phyloP scores from a whole-genome alignment of 1,140 invertebrate genomes.

The Ostrea edulis region DNA sequence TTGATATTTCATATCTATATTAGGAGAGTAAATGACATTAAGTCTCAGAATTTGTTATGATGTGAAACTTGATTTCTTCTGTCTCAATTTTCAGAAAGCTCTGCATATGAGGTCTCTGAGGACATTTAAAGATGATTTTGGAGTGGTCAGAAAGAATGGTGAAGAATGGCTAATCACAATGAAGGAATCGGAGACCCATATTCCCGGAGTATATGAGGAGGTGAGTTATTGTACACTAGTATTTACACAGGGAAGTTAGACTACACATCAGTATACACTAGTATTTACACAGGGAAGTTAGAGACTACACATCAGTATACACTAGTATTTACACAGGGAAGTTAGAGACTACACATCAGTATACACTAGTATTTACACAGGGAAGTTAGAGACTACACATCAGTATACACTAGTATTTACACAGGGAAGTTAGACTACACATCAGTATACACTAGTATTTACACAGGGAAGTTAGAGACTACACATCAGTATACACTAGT shows the following conservation, averaged over 20 bases:
- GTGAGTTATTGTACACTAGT: slow-evolving; percentile 56
- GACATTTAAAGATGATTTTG: slow-evolving; percentile 81
- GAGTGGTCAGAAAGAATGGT: slow-evolving; percentile 80
- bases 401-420: too few species aligned
- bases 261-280: not conserved
- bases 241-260: not conserved
- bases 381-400: not conserved
- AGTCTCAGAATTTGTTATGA: too few species aligned
- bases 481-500: too few species aligned
- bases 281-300: not conserved
- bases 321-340: not conserved
- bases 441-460: too few species aligned
- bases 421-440: too few species aligned
- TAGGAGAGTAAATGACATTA: too few species aligned
- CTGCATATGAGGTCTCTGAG: slow-evolving; percentile 80
- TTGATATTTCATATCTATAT: not conserved
- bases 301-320: not conserved
- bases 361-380: not conserved
- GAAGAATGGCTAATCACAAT: slow-evolving; percentile 82
- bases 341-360: not conserved
- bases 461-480: too few species aligned
- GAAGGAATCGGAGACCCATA: slow-evolving; percentile 80
- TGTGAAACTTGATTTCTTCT: not conserved
- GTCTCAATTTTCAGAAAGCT: slow-evolving; percentile 76
- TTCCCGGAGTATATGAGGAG: slow-evolving; percentile 82